Evolutionary conservation across 53 echinoderm and acorn worm genomes (phyloP), one percentile per base, ranked within the genome.

Genomic region (Antedon mediterranea): DNA sequence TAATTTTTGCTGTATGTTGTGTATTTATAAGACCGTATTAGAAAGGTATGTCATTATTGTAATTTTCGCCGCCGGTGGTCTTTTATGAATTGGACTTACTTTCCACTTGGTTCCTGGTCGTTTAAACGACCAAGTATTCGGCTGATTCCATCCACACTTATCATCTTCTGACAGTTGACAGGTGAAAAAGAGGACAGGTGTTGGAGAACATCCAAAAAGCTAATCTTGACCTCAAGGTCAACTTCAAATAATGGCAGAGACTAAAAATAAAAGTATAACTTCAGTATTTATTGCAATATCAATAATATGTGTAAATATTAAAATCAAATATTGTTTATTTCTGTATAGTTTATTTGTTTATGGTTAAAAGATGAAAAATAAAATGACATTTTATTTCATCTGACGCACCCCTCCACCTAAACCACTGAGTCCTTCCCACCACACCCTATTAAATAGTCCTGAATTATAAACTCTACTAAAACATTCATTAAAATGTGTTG

Each of bases 161-260:
- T 75, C 97, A 97, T 97, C 80, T 92, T 88, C 73, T 89, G 81
- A 71, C 97, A 89, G 79, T 97, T 97, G 28, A 81, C 76, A 33
- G 76, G 44, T 0, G 95, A 97, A 75, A 82, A 89, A 32, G 88
- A 76, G 0, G 97, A 92, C 32, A 97, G 88, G 72, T 92, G 84
- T 89, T 97, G 97, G 32, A 97, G 86, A 30, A 97, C 88, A 42
- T 84, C 87, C 74, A 92, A 80, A 44, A 97, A 85, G 34, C 82
- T 81, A 7, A 97, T 80, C 86, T 97, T 97, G 31, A 97, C 88
- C 75, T 97, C 97, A n/a, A 92, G 75, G 81, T 97, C 97, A 76
- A 83, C 83, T 43, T 97, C 97, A 7, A 97, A 79, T 3, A 97
- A 71, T 15, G 97, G 85, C 73, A 97, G 43, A 32, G 92, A 89